Base-by-base conservation (phyloP, 1,140 invertebrate species). In the Asbolus verrucosus region DNA sequence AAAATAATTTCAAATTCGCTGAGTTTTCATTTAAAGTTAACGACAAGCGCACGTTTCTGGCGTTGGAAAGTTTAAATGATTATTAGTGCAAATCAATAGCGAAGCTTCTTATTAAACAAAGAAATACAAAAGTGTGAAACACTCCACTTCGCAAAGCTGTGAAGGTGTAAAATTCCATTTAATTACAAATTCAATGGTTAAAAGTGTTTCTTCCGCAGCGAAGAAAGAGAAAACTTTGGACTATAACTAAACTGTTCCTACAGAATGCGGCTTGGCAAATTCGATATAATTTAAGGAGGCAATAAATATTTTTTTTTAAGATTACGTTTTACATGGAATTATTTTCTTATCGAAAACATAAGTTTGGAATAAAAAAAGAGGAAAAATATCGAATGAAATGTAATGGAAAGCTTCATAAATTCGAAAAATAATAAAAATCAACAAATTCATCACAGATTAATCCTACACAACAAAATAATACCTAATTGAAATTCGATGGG, bases 81-180 rank as follows among this genome's bases (percentile, higher is more conserved):
- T 54, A 21, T 54, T 54, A 54, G 46, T 54, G 46, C 46, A 54
- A 30, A 54, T 54, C 46, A 27, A 54, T 54, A 21, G 27, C 46
- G 21, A 54, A 54, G 24, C 27, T 54, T 54, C 21, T n/a, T 54
- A 54, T 54, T 54, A 54, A 54, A 54, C 46, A 54, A 54, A 14
- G 18, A 50, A 18, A 8, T 50, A 21, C 15, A 50, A 36, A 50
- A 21, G 46, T 13, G 2, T 5, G 21, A 31, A 46, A 54, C 21
- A 19, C n/a, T 11, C 46, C 11, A 54, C 46, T 54, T 54, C 27
- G 46, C 4, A 27, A 27, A 54, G 46, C 46, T 54, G 19, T 11
- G 46, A 54, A 54, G 46, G 46, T 54, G 21, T 54, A 54, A 54
- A 54, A 54, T 54, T 54, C 9, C 19, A 21, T 54, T 54, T 54